These are phyloP conservation scores for Lepidurus couesii DNA, from an alignment of 1,140 invertebrate genomes.

Conservation along the genomic window DNA sequence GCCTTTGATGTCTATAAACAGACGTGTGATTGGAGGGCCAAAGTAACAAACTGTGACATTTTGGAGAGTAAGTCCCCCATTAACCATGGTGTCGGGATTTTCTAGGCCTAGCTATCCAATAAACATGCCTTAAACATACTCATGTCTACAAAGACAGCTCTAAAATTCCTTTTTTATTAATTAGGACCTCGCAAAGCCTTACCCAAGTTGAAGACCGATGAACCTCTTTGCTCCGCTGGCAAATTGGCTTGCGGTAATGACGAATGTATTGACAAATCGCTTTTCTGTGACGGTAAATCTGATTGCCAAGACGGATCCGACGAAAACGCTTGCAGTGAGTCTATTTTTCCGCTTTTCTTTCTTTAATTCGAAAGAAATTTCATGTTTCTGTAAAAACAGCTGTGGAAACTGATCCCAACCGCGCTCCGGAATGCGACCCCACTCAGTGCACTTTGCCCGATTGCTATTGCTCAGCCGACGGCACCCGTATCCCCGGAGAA, in stretches of 20 bases:
- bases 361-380: too few species aligned
- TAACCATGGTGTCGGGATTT: neutral
- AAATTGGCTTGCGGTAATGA: conserved; percentile 83
- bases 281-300: conserved; percentile 85
- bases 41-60: conserved; percentile 89
- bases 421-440: conserved; percentile 80
- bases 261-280: conserved; percentile 80
- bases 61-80: conserved; percentile 76
- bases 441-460: conserved; percentile 82
- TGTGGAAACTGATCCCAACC: conserved; percentile 79
- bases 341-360: conserved; percentile 19
- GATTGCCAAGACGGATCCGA: conserved; percentile 92
- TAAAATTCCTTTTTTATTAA: conserved; percentile 39
- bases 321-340: conserved; percentile 89
- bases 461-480: conserved; percentile 89
- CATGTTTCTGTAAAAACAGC: conserved; percentile 49
- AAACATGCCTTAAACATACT: neutral
- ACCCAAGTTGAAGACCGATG: conserved; percentile 82
- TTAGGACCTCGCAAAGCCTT: conserved; percentile 79
- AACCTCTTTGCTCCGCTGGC: conserved; percentile 78
- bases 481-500: conserved; percentile 76
- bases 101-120: neutral
- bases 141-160: neutral
- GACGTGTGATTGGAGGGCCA: conserved; percentile 90
- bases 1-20: conserved; percentile 90